Conservation (phyloP, 2,797 vertebrate genomes). For the Sebastes itinus region DNA sequence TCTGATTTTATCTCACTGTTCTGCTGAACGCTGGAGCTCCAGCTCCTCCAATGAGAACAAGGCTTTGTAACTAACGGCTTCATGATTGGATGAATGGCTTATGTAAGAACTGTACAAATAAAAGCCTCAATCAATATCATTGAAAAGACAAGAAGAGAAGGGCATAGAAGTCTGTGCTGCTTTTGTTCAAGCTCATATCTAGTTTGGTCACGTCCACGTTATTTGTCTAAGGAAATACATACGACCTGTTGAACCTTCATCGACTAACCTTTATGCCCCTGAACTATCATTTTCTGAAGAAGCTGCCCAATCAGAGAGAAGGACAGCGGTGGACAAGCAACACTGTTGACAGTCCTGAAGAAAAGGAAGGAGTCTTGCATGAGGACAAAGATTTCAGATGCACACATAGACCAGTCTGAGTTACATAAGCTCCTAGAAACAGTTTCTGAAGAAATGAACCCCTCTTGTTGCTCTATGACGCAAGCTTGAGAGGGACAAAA, state of each 20-base stretch:
- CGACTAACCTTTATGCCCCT: not conserved
- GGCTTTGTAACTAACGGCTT: not conserved
- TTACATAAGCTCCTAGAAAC: conserved; percentile 40
- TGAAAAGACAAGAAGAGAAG: not conserved
- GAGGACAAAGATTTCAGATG: conserved; percentile 10
- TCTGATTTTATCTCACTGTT: not conserved
- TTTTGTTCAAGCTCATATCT: not conserved
- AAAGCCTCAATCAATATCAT: not conserved
- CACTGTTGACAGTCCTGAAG: not conserved
- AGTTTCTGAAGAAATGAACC: conserved; percentile 9
- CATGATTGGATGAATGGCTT: not conserved
- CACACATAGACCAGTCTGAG: not conserved
- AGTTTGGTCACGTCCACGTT: not conserved
- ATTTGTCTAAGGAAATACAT: not conserved
- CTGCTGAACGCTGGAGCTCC: not conserved
- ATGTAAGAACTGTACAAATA: not conserved
- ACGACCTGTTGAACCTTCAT: not conserved
- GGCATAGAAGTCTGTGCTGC: not conserved
- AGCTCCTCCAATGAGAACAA: not conserved
- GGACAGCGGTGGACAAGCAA: not conserved
- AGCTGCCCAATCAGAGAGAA: not conserved
- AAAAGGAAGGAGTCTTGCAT: conserved; percentile 12
- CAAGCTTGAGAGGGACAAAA: conserved; percentile 25
- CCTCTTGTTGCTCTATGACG: conserved; percentile 19
- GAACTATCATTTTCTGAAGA: not conserved